Evolutionary conservation across 2,888 invertebrate species (phyloP).

Genomic region (Fragum whitleyi): DNA sequence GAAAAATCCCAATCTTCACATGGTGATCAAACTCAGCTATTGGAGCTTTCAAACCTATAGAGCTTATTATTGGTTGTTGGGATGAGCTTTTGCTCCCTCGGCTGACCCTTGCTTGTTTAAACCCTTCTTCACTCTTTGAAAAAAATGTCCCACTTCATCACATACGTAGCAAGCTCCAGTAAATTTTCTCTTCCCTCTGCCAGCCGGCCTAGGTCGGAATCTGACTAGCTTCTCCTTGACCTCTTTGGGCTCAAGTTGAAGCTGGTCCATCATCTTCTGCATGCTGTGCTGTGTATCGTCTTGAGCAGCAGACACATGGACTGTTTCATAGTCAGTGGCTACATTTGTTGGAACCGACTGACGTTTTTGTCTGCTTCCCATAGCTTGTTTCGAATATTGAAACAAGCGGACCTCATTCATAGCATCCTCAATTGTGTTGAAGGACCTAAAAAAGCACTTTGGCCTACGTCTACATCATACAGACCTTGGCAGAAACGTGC

Average conservation of each 20-base stretch:
- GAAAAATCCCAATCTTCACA: neutral
- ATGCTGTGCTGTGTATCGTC: neutral
- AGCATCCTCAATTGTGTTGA: slow-evolving; percentile 9
- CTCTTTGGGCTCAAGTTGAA: no score
- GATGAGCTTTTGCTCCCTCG: neutral
- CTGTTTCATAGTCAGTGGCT: slow-evolving; percentile 2
- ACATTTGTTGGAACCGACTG: neutral
- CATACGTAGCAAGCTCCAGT: neutral
- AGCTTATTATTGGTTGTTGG: neutral
- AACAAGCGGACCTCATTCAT: slow-evolving; percentile 8
- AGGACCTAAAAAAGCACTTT: neutral
- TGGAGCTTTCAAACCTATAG: neutral
- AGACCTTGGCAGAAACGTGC: slow-evolving; percentile 22
- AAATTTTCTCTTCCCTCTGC: no score
- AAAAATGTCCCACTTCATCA: no score
- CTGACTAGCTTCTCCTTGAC: neutral
- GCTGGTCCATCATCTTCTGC: neutral
- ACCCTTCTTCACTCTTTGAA: neutral
- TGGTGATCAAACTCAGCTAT: no score
- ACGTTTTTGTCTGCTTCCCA: neutral
- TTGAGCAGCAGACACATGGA: no score
- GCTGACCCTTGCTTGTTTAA: no score
- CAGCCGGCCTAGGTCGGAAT: neutral
- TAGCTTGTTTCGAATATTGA: slow-evolving; percentile 17
- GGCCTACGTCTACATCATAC: slow-evolving; percentile 30